Evolutionary conservation across 2,113 vertebrate species (phyloP).

Genomic region (Psammodynastes pulverulentus): DNA sequence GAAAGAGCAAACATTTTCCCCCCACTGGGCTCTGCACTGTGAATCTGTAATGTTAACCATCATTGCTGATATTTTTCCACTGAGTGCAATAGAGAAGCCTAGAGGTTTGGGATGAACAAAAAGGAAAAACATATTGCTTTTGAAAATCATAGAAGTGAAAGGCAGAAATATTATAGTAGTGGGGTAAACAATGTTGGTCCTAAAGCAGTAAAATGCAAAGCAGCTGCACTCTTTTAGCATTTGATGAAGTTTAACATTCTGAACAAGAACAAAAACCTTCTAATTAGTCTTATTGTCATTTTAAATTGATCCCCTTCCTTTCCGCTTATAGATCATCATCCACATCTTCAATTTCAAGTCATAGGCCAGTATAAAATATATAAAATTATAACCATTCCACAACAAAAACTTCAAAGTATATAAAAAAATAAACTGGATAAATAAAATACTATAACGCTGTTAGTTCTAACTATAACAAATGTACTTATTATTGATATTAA

Average conservation of each 20-base stretch:
- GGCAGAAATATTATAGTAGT: neutral
- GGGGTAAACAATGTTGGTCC: neutral
- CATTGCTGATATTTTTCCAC: neutral
- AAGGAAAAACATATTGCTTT: neutral
- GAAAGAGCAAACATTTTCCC: rapidly evolving
- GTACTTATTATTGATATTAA: neutral
- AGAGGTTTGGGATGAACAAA: neutral
- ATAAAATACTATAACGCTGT: neutral
- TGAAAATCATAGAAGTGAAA: neutral
- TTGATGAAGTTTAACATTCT: neutral
- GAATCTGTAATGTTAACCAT: neutral
- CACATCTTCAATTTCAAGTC: neutral
- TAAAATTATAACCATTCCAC: neutral
- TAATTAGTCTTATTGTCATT: neutral
- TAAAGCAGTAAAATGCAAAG: neutral
- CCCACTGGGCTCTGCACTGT: neutral
- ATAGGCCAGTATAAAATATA: neutral
- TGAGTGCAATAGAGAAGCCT: neutral
- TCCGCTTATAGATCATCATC: neutral
- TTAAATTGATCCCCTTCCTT: neutral
- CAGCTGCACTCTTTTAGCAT: neutral
- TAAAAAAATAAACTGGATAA: neutral
- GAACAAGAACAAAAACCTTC: neutral
- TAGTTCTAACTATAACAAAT: neutral
- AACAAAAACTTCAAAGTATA: too few relatives aligned